Evolutionary conservation across 2,113 vertebrate species (phyloP).

Genomic region (Cervus canadensis): DNA sequence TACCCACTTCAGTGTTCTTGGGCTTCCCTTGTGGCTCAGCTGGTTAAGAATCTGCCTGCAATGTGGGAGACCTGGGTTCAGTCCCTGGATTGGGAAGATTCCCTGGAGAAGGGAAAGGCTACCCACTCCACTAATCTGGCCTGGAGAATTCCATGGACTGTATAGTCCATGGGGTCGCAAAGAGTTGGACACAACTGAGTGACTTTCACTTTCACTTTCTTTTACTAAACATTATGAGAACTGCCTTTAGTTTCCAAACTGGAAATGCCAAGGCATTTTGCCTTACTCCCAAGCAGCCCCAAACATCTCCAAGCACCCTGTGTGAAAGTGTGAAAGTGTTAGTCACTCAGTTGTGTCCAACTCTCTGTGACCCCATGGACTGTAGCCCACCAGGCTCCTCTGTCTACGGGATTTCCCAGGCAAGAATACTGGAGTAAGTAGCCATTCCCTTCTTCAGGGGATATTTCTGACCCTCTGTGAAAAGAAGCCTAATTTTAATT

Average conservation of each 20-base stretch:
- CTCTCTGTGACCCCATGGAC: neutral
- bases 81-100: neutral
- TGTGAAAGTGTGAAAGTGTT: neutral
- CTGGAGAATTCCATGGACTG: neutral
- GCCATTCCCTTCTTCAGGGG: neutral
- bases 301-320: accelerated
- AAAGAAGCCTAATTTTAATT: neutral
- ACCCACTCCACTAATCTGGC: neutral
- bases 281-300: accelerated
- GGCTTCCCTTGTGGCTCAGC: neutral
- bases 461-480: neutral
- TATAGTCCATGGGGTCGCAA: neutral
- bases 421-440: neutral
- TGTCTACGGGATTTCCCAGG: neutral
- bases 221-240: neutral
- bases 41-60: neutral
- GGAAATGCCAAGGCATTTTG: accelerated
- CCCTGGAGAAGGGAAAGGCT: neutral
- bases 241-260: neutral
- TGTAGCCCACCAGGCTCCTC: neutral
- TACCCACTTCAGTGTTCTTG: neutral
- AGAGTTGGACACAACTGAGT: neutral
- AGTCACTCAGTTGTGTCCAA: neutral
- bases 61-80: neutral
- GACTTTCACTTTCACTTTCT: neutral